Percentiles rank a stretch among this genome's conserved stretches.
phyloP scores from a whole-genome alignment of 1,140 invertebrate species.

The Aphidius ervi region DNA sequence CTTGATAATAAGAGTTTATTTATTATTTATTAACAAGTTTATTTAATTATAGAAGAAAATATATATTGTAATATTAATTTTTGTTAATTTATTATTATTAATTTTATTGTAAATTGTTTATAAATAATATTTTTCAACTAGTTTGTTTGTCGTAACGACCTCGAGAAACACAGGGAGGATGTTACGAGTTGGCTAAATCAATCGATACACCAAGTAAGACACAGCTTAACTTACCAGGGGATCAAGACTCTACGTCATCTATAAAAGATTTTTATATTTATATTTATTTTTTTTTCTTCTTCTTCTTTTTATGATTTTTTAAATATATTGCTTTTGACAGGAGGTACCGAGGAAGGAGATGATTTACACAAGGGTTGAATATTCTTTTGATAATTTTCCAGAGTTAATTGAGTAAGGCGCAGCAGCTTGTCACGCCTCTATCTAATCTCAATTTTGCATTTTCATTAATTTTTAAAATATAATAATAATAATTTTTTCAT shows the following conservation, averaged over 20 bases:
- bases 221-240: constrained; percentile 4
- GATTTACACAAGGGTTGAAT: too few relatives aligned
- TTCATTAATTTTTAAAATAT: too few relatives aligned
- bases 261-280: constrained; percentile 1
- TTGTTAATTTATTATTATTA: background rate
- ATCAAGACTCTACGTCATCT: constrained; percentile 12
- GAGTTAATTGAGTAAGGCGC: too few relatives aligned
- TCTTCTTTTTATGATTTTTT: background rate
- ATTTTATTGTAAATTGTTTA: background rate
- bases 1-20: too few relatives aligned
- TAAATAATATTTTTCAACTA: constrained; percentile 4
- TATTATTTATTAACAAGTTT: too few relatives aligned
- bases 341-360: too few relatives aligned
- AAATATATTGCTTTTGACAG: background rate
- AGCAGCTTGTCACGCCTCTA: too few relatives aligned
- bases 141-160: constrained; percentile 7
- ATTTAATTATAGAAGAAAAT: too few relatives aligned
- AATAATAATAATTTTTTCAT: too few relatives aligned
- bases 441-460: too few relatives aligned
- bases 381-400: too few relatives aligned
- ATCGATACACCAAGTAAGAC: constrained; percentile 13
- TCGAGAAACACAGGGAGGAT: constrained; percentile 12
- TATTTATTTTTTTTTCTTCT: background rate
- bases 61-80: background rate
- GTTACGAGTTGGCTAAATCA: constrained; percentile 15